Evolutionary conservation across 2,888 invertebrate species (phyloP), one percentile per base, ranked within the genome.

Genomic region (Ectemnius cavifrons): DNA sequence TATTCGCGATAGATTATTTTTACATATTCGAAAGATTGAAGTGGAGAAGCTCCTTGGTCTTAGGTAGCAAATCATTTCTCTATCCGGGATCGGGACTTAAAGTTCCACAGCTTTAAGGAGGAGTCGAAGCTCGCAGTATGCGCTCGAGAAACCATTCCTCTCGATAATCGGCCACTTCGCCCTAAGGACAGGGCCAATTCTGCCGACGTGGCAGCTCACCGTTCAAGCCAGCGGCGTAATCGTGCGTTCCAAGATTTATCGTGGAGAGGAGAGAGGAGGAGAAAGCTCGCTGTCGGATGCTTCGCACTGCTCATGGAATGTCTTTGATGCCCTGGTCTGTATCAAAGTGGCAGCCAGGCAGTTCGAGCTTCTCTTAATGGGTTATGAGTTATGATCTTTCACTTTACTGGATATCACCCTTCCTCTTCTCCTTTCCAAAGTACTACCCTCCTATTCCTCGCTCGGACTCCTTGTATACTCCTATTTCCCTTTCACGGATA

Each of bases 291-390:
- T 74, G 71, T 77, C 67, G 80, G 68, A 23, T 23, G 23, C 23
- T 23, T 23, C 23, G 23, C 23, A 45, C 57, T 65, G 64, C 64
- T 18, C 75, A 67, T 71, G 87, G 90, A 89, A 90, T 89, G 89
- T 84, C 89, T 90, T 90, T 89, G 90, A 90, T 88, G 88, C 86
- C 76, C 76, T 68, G 78, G 84, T 86, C 86, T 87, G 85, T 90
- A 90, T 90, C 89, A 90, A 89, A 89, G 89, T 88, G 84, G 86
- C 84, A 84, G 81, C 81, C 75, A 76, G 81, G 80, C 86, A 85
- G 84, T 87, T 86, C 81, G 84, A 85, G 85, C 78, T 82, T 6
- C 85, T 82, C 88, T 88, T 90, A 90, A 90, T 89, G 89, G 89
- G 87, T 86, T 87, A 89, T 89, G 89, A 90, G 88, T 90, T 90